A percentile compares a stretch with the other conserved stretches of the same genome.
phyloP scores from a whole-genome alignment of 2,888 invertebrate species.

The Pecten maximus region DNA sequence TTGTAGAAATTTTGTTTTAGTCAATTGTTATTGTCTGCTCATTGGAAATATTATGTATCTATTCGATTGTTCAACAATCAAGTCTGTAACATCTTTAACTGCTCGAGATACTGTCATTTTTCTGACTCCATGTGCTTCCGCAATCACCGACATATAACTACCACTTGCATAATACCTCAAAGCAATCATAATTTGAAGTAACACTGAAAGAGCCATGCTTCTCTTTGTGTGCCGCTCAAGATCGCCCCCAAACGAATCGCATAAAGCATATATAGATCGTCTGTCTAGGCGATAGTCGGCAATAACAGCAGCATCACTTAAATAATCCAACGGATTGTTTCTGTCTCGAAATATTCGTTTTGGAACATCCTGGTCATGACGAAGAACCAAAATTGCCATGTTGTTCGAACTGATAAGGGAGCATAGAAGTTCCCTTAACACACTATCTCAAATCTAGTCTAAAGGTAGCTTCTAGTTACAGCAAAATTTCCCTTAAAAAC shows the following conservation, averaged over 20 bases:
- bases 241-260: background rate
- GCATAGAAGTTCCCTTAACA: background rate
- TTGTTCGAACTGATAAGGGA: background rate
- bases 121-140: conserved; percentile 19
- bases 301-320: conserved; percentile 30
- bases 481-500: background rate
- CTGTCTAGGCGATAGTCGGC: conserved; percentile 39
- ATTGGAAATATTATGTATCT: conserved; percentile 33
- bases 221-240: conserved; percentile 41
- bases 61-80: background rate
- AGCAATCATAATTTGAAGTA: conserved; percentile 30
- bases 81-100: background rate
- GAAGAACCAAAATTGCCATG: background rate
- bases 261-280: conserved; percentile 42
- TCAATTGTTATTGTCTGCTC: background rate
- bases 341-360: conserved; percentile 45
- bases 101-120: conserved; percentile 39
- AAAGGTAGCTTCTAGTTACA: background rate
- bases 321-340: conserved; percentile 43
- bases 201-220: conserved; percentile 9
- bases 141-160: conserved; percentile 14
- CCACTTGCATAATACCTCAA: conserved; percentile 4
- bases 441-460: background rate
- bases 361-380: background rate
- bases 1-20: conserved; percentile 33